Evolutionary conservation across 2,888 invertebrate genomes (phyloP).

Genomic region (Hymenopus coronatus): DNA sequence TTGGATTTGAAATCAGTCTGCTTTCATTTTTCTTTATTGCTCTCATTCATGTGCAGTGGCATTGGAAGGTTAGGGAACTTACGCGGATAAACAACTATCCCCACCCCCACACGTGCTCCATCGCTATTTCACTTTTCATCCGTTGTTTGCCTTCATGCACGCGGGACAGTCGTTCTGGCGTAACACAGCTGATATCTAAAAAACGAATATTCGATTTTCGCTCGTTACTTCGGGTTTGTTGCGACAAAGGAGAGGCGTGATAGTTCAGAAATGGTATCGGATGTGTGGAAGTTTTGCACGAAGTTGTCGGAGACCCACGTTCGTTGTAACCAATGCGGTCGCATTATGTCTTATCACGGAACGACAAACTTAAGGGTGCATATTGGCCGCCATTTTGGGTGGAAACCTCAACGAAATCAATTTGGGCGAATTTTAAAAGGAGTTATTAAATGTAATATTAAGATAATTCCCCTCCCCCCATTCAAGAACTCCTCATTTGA

Average conservation of each 20-base stretch:
- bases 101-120: neutral
- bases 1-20: neutral
- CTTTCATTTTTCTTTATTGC: neutral
- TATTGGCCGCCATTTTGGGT: conserved; percentile 35
- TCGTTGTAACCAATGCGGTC: conserved; percentile 35
- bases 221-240: neutral
- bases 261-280: conserved; percentile 33
- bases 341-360: conserved; percentile 36
- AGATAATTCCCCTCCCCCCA: neutral
- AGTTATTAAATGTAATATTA: conserved; percentile 23
- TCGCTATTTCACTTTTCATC: neutral
- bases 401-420: conserved; percentile 29
- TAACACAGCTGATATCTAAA: neutral
- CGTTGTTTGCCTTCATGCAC: too few species aligned
- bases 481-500: neutral
- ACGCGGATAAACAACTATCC: neutral
- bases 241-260: neutral
- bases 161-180: too few species aligned
- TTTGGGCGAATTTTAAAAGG: conserved; percentile 27
- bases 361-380: conserved; percentile 37
- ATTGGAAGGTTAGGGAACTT: neutral
- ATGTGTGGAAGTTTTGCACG: conserved; percentile 36
- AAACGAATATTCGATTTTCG: neutral
- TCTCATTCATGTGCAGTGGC: neutral
- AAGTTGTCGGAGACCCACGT: conserved; percentile 33